Conservation (phyloP, 2,888 invertebrate genomes). For the Macropis europaea region DNA sequence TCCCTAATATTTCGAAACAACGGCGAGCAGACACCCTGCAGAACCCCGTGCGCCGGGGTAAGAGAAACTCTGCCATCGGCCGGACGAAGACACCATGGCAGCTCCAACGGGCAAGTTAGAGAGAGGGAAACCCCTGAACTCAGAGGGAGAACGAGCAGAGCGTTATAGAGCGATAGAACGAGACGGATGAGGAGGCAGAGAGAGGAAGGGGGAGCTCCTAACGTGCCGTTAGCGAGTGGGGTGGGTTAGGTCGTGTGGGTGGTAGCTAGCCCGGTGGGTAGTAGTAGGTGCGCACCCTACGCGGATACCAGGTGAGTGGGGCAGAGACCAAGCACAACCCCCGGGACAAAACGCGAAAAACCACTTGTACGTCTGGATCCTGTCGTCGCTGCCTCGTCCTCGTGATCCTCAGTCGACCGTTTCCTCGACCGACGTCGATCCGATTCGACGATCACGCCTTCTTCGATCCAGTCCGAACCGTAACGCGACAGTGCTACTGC, state of each 20-base stretch:
- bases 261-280: conserved; percentile 59
- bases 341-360: conserved; percentile 70
- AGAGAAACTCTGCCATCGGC: no score
- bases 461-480: conserved; percentile 26
- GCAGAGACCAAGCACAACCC: conserved; percentile 63
- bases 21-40: no score
- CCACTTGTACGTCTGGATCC: conserved; percentile 64
- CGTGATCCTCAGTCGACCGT: conserved; percentile 2
- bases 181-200: neutral
- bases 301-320: conserved; percentile 69
- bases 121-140: neutral
- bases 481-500: conserved; percentile 26
- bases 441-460: neutral
- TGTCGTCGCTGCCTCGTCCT: conserved; percentile 12
- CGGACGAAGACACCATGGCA: neutral
- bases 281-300: conserved; percentile 70
- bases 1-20: no score
- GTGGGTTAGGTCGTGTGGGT: conserved; percentile 44
- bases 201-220: conserved; percentile 35
- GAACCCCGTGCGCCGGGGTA: no score
- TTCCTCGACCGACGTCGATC: neutral
- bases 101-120: neutral
- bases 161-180: neutral
- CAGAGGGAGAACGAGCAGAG: conserved; percentile 7
- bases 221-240: conserved; percentile 53